A percentile compares a stretch with the other conserved stretches of the same genome.
Conservation (phyloP, 1,140 invertebrate species). For the Drosophila lacteicornis region DNA sequence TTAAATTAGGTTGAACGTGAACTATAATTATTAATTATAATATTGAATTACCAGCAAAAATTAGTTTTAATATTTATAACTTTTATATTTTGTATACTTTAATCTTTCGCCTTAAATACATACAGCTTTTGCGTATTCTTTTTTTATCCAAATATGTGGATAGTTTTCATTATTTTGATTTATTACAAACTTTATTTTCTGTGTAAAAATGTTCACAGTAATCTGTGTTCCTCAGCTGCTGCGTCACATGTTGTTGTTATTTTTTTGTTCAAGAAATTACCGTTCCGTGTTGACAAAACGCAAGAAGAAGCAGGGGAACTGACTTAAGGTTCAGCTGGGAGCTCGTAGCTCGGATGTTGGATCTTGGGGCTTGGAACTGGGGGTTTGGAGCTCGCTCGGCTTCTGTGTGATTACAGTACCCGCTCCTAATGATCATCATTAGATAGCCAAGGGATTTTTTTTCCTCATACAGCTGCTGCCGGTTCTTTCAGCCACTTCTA, state of each 20-base stretch:
- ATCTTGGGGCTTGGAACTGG: neutral
- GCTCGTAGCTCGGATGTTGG: neutral
- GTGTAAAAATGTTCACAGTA: constrained; percentile 67
- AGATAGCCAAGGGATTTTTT: constrained; percentile 74
- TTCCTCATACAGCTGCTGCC: constrained; percentile 25
- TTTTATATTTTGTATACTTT: too few relatives aligned
- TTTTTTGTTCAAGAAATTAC: constrained; percentile 70
- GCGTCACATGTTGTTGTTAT: constrained; percentile 18
- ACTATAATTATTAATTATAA: too few relatives aligned
- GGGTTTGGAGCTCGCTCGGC: constrained; percentile 5
- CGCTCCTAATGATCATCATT: constrained; percentile 78
- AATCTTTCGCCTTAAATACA: too few relatives aligned
- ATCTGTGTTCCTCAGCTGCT: constrained; percentile 37
- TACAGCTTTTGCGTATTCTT: neutral
- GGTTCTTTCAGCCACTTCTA: constrained; percentile 10
- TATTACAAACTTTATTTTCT: constrained; percentile 13
- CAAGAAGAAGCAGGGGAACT: constrained; percentile 40
- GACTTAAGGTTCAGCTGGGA: constrained; percentile 29
- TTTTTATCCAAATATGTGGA: neutral
- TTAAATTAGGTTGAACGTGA: neutral
- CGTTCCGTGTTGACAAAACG: constrained; percentile 66
- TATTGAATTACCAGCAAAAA: neutral
- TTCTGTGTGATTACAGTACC: constrained; percentile 69
- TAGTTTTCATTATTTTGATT: neutral
- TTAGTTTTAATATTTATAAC: too few relatives aligned